A percentile compares a stretch with the other conserved stretches of the same genome.
Evolutionary conservation across 2,888 invertebrate species (phyloP).

Genomic region (Nomada ruficornis): DNA sequence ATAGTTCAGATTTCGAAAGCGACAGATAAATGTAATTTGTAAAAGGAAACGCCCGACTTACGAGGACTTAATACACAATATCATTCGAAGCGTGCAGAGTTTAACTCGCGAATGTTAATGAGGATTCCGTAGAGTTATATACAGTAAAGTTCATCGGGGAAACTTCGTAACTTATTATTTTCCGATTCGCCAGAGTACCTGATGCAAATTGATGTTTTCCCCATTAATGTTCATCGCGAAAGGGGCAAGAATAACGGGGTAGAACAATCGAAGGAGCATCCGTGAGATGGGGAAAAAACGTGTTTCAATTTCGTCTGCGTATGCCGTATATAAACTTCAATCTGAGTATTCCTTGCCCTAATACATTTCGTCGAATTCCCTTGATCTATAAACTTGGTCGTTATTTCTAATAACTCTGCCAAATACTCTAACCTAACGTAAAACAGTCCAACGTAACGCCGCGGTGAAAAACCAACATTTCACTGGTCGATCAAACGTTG

Average conservation of each 20-base stretch:
- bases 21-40: not conserved
- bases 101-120: constrained; percentile 53
- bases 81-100: constrained; percentile 13
- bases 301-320: not conserved
- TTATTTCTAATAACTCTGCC: too few species aligned
- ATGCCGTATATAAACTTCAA: not conserved
- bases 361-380: not conserved
- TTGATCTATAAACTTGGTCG: not conserved
- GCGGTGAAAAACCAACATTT: constrained; percentile 1
- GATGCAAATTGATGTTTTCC: constrained; percentile 67
- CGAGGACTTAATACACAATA: not conserved
- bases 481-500: constrained; percentile 25
- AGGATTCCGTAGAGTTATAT: constrained; percentile 29
- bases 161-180: constrained; percentile 71
- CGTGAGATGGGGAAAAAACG: not conserved
- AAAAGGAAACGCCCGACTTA: not conserved
- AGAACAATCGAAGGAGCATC: not conserved
- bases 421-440: too few species aligned
- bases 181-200: constrained; percentile 70
- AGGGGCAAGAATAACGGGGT: not conserved
- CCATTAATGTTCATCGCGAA: constrained; percentile 53
- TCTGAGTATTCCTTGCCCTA: not conserved
- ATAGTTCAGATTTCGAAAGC: not conserved
- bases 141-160: constrained; percentile 54
- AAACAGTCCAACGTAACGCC: too few species aligned